Evolutionary conservation across 2,888 invertebrate genomes (phyloP).

Genomic region (Helleia helle): DNA sequence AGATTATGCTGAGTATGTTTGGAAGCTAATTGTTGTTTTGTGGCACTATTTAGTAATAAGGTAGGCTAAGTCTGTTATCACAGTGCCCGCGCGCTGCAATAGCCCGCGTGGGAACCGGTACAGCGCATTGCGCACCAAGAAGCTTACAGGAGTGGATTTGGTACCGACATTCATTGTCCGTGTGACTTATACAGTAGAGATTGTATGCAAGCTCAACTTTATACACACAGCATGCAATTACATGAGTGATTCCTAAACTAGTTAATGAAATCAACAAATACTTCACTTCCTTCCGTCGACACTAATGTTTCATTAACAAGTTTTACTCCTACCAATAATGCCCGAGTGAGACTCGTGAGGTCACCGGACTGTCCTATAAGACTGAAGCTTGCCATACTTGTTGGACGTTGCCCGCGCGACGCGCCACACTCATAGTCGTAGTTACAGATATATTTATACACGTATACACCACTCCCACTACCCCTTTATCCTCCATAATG

Average conservation of each 20-base stretch:
- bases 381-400: conserved; percentile 44
- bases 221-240: no score
- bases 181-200: conserved; percentile 3
- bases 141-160: conserved; percentile 33
- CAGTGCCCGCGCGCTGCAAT: conserved; percentile 60
- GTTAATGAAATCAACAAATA: no score
- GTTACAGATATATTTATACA: conserved; percentile 60
- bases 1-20: no score
- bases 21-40: conserved; percentile 12
- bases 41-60: conserved; percentile 26
- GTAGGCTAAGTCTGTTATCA: conserved; percentile 49
- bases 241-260: no score
- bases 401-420: conserved; percentile 39
- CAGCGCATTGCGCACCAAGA: conserved; percentile 62
- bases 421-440: conserved; percentile 31
- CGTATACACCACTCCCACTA: conserved; percentile 43
- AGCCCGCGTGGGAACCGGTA: conserved; percentile 54
- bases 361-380: conserved; percentile 40
- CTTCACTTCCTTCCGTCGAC: background rate
- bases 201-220: conserved; percentile 3
- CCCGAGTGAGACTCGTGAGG: no score
- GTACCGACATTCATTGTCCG: conserved; percentile 19
- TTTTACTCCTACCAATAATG: no score
- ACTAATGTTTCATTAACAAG: no score
- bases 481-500: conserved; percentile 56